phyloP scores from a whole-genome alignment of 64 coral and sea anemone species.

The Montipora sp. region DNA sequence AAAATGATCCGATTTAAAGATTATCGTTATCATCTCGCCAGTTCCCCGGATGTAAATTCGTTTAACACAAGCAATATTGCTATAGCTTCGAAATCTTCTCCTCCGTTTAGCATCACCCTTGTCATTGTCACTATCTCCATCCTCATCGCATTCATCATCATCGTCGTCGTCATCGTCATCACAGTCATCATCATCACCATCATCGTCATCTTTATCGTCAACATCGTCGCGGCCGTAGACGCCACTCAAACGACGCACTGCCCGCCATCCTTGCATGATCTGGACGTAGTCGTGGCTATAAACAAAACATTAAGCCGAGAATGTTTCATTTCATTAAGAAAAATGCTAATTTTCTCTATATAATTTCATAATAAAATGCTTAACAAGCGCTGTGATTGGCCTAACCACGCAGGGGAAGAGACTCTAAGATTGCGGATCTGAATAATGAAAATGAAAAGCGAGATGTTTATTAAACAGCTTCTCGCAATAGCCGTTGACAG shows the following conservation, averaged over 20 bases:
- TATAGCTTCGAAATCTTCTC: neutral
- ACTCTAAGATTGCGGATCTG: too few relatives aligned
- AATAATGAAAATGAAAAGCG: too few relatives aligned
- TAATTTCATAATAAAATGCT: too few relatives aligned
- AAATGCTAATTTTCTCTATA: too few relatives aligned
- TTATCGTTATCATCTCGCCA: slow-evolving; percentile 17
- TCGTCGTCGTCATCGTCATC: neutral
- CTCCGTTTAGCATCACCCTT: neutral
- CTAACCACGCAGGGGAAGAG: too few relatives aligned
- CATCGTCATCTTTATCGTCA: neutral
- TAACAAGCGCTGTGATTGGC: too few relatives aligned
- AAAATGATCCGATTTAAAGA: slow-evolving; percentile 20
- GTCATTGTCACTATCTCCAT: neutral
- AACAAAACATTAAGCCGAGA: neutral
- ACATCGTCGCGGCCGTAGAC: slow-evolving; percentile 2
- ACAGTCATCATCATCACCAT: neutral
- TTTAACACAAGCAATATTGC: neutral
- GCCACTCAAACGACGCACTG: slow-evolving; percentile 15
- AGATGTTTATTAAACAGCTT: too few relatives aligned
- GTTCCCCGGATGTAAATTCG: slow-evolving; percentile 21
- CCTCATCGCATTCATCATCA: neutral
- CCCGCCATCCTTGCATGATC: slow-evolving; percentile 19
- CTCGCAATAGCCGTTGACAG: too few relatives aligned
- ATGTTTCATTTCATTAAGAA: too few relatives aligned
- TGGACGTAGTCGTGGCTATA: slow-evolving; percentile 3